phyloP scores from a whole-genome alignment of 2,888 invertebrate species.

The Dascillus cervinus region DNA sequence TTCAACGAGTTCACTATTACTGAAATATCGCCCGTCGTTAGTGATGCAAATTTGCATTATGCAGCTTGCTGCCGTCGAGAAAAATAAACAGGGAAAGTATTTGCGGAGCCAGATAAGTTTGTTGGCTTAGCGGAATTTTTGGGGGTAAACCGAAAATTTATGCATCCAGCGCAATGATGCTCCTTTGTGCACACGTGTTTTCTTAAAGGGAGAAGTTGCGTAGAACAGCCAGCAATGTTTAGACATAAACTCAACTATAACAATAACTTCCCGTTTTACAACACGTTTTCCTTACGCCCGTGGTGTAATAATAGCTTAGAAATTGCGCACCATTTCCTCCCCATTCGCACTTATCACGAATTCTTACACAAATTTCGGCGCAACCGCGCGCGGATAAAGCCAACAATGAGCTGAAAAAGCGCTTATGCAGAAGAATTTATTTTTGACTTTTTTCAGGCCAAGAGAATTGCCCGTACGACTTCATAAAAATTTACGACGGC shows the following conservation, averaged over 20 bases:
- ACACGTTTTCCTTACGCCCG: conserved; percentile 13
- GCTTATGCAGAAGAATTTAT: not conserved
- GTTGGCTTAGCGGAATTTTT: too few species aligned
- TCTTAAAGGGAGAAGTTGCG: too few species aligned
- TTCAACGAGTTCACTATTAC: too few species aligned
- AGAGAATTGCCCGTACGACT: conserved; percentile 85
- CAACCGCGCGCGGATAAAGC: not conserved
- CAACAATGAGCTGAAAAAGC: not conserved
- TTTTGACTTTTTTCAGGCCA: conserved; percentile 47
- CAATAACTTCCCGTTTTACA: conserved; percentile 20
- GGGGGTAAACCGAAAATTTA: too few species aligned
- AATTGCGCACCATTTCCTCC: conserved; percentile 17
- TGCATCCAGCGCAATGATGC: too few species aligned
- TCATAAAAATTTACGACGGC: conserved; percentile 83
- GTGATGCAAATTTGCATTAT: too few species aligned
- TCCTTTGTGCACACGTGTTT: too few species aligned
- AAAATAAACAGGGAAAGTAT: too few species aligned
- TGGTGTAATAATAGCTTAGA: conserved; percentile 17
- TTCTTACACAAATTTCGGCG: conserved; percentile 9
- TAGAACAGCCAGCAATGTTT: too few species aligned
- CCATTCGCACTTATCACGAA: conserved; percentile 17
- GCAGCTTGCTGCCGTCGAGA: too few species aligned
- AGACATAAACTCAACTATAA: conserved; percentile 18
- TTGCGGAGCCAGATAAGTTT: too few species aligned
- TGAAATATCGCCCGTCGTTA: too few species aligned